phyloP scores from a whole-genome alignment of 2,888 invertebrate genomes.

The Bellardia pandia region DNA sequence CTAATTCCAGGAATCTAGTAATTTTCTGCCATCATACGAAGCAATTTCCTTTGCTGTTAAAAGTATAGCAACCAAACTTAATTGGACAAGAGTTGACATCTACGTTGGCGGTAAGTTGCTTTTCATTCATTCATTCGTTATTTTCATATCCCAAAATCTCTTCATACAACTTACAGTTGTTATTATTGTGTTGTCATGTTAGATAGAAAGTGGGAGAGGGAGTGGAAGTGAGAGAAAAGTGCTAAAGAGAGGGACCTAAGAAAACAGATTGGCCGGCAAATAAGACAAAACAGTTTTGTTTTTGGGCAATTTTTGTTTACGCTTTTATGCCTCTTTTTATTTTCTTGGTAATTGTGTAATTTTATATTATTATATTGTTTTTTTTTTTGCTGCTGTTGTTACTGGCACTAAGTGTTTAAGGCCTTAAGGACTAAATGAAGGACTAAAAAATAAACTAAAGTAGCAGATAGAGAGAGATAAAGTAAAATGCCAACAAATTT shows the following conservation, averaged over 20 bases:
- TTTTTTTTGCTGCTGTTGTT: not conserved
- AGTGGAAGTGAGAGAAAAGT: not conserved
- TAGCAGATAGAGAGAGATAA: not conserved
- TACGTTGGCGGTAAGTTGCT: slow-evolving; percentile 83
- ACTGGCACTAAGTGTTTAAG: not conserved
- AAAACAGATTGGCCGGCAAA: slow-evolving; percentile 13
- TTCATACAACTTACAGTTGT: not conserved
- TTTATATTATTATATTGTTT: not conserved
- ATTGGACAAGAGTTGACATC: slow-evolving; percentile 84
- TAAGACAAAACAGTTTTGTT: slow-evolving; percentile 15
- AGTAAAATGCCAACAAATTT: slow-evolving; percentile 31
- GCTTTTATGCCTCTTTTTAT: slow-evolving; percentile 35
- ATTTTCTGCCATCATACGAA: slow-evolving; percentile 84
- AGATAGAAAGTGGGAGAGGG: not conserved
- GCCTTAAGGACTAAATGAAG: not conserved
- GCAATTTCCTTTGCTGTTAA: slow-evolving; percentile 84
- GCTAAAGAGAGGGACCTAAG: not conserved
- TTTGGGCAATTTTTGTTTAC: slow-evolving; percentile 18
- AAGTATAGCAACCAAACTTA: slow-evolving; percentile 83
- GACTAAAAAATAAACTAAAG: not conserved
- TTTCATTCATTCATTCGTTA: slow-evolving; percentile 21
- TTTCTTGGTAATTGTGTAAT: slow-evolving; percentile 31
- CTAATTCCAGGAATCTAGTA: slow-evolving; percentile 82
- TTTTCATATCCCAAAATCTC: not conserved
- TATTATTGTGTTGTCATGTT: slow-evolving; percentile 1